These are phyloP conservation scores for Zootermopsis nevadensis DNA, from an alignment of 2,888 invertebrate genomes.

Conservation along the genomic window DNA sequence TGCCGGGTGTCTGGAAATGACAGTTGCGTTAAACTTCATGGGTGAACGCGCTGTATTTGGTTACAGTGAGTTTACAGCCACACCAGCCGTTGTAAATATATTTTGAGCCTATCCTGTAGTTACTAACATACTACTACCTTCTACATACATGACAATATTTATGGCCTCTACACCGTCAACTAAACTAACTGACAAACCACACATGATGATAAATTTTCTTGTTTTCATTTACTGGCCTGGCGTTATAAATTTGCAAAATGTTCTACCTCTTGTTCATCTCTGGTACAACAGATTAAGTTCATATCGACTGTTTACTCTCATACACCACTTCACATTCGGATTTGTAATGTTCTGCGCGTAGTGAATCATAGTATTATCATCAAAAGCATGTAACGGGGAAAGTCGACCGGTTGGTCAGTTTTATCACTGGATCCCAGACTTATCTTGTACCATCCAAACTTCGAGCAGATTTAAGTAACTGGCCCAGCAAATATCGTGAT, in stretches of 20 bases:
- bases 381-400: too few species aligned
- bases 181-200: constrained; percentile 16
- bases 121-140: not conserved
- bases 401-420: too few species aligned
- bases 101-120: not conserved
- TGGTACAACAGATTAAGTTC: not conserved
- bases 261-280: not conserved
- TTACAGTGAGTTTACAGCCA: not conserved
- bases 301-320: not conserved
- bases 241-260: constrained; percentile 35
- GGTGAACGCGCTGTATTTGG: too few species aligned
- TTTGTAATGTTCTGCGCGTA: not conserved
- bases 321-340: not conserved
- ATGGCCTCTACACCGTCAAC: constrained; percentile 20
- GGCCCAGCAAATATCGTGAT: too few species aligned
- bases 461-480: too few species aligned
- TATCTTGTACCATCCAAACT: too few species aligned
- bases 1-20: too few species aligned
- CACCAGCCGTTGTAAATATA: not conserved
- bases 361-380: too few species aligned
- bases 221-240: constrained; percentile 17
- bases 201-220: constrained; percentile 42
- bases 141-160: constrained; percentile 12
- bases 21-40: too few species aligned
- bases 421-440: too few species aligned